Evolutionary conservation across 2,888 invertebrate species (phyloP).

Genomic region (Rhagophthalmus giganteus): DNA sequence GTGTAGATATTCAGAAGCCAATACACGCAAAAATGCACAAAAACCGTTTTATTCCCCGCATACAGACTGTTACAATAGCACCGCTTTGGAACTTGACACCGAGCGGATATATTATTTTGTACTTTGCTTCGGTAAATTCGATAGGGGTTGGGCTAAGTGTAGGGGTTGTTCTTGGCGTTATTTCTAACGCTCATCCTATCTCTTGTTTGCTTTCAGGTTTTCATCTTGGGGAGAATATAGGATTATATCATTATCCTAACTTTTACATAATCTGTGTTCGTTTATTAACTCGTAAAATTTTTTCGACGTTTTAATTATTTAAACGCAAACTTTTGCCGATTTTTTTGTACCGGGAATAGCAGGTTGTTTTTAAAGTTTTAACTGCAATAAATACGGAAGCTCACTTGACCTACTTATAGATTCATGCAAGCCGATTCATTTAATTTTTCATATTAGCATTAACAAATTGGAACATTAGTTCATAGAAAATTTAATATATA

Average conservation of each 20-base stretch:
- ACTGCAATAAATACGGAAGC: too few species aligned
- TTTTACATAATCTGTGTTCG: background rate
- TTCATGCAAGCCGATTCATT: too few species aligned
- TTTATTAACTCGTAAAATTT: background rate
- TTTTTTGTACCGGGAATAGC: too few species aligned
- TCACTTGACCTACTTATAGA: too few species aligned
- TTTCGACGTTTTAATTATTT: background rate
- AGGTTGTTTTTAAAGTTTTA: too few species aligned
- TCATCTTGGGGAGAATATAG: background rate
- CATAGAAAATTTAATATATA: background rate
- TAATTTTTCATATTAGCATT: background rate
- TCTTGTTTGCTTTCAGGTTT: background rate
- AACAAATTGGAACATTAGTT: background rate
- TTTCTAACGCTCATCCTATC: background rate
- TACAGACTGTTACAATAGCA: conserved; percentile 31
- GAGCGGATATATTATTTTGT: conserved; percentile 37
- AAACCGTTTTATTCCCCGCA: conserved; percentile 20
- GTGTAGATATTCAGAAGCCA: conserved; percentile 31
- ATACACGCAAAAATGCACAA: conserved; percentile 33
- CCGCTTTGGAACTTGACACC: conserved; percentile 35
- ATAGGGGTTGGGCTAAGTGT: conserved; percentile 20
- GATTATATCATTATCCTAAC: background rate
- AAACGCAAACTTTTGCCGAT: too few species aligned
- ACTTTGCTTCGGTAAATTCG: conserved; percentile 29
- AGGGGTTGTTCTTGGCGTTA: background rate